A percentile compares a stretch with the other conserved stretches of the same genome.
These are phyloP conservation scores for Sphenodon punctatus DNA, from an alignment of 2,797 vertebrate genomes.

Conservation along the genomic window DNA sequence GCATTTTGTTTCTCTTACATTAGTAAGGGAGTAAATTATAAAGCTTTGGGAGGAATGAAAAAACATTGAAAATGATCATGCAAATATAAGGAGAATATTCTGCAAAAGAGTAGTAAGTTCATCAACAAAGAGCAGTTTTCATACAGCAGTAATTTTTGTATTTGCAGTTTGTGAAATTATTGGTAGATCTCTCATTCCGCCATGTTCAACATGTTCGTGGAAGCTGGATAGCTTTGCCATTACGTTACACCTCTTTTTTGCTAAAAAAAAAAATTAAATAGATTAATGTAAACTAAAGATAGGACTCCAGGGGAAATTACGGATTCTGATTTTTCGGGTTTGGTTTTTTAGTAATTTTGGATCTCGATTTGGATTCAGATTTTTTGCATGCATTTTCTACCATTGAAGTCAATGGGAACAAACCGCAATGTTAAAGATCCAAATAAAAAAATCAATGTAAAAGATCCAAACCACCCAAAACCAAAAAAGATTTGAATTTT, in stretches of 20 bases:
- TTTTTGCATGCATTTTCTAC: too few relatives aligned
- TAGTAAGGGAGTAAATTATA: not conserved
- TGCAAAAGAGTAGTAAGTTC: fast-evolving
- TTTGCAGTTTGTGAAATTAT: constrained; percentile 21
- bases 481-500: too few relatives aligned
- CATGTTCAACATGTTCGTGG: not conserved
- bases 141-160: not conserved
- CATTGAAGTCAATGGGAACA: too few relatives aligned
- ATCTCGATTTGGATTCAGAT: too few relatives aligned
- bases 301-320: too few relatives aligned
- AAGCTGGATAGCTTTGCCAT: constrained; percentile 31
- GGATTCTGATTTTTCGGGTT: too few relatives aligned
- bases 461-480: too few relatives aligned
- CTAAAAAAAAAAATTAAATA: not conserved
- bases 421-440: too few relatives aligned
- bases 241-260: constrained; percentile 24
- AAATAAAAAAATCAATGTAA: too few relatives aligned
- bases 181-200: constrained; percentile 27
- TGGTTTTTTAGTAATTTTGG: too few relatives aligned
- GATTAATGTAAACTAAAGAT: constrained; percentile 43
- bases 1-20: not conserved
- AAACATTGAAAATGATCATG: too few relatives aligned
- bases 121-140: not conserved
- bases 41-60: not conserved
- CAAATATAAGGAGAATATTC: too few relatives aligned